Evolutionary conservation across 2,797 vertebrate genomes (phyloP).

Genomic region (Euphonia xanthogaster): DNA sequence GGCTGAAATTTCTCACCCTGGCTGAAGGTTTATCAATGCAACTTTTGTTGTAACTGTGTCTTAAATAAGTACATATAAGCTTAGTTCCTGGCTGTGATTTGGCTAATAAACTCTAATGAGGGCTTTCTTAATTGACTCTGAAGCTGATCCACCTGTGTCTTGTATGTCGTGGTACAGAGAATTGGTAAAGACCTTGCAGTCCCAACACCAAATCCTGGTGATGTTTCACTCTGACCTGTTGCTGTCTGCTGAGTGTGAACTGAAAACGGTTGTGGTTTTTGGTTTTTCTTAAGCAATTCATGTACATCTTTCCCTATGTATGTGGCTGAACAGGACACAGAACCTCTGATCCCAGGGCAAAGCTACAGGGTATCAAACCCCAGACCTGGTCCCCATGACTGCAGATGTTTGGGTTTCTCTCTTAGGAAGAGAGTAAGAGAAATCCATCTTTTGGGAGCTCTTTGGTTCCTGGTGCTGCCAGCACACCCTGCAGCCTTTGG

Average conservation of each 20-base stretch:
- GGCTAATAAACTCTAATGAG: neutral
- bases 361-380: neutral
- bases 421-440: neutral
- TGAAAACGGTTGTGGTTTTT: neutral
- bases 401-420: neutral
- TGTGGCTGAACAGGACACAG: neutral
- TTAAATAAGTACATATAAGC: neutral
- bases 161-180: accelerated
- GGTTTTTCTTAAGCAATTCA: accelerated
- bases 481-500: neutral
- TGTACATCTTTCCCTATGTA: accelerated
- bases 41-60: neutral
- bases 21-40: neutral
- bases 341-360: neutral
- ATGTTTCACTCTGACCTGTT: neutral
- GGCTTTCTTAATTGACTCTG: neutral
- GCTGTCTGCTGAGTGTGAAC: neutral
- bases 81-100: neutral
- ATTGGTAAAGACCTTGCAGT: neutral
- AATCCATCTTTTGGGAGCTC: neutral
- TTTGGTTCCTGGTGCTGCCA: neutral
- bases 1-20: neutral
- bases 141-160: neutral
- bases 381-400: accelerated
- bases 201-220: neutral